Conservation (phyloP, 2,888 invertebrate species). For the Ceriagrion tenellum region DNA sequence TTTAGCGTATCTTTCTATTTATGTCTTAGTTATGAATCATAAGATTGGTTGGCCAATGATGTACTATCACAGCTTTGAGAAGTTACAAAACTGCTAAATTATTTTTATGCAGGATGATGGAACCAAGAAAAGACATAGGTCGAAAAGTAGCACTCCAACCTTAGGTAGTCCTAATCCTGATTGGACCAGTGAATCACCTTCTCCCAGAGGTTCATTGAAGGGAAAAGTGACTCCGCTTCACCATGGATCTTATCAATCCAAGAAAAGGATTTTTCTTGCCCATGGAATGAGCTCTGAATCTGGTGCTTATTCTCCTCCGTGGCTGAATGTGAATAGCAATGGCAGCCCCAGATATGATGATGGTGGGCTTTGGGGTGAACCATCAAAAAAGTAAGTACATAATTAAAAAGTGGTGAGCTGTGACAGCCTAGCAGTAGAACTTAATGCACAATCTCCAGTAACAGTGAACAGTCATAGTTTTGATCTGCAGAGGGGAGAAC, state of each 20-base stretch:
- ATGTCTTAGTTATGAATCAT: background rate
- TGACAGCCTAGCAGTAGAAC: too few species aligned
- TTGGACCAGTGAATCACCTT: conserved; percentile 50
- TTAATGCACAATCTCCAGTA: too few species aligned
- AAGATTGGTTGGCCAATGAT: background rate
- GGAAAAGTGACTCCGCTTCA: conserved; percentile 7
- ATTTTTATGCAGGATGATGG: conserved; percentile 28
- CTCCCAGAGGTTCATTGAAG: background rate
- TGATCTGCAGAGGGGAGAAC: too few species aligned
- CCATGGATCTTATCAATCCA: background rate
- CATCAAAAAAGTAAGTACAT: conserved; percentile 1
- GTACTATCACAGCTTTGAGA: background rate
- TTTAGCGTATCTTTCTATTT: background rate
- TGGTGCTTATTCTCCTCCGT: conserved; percentile 14
- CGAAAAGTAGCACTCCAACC: conserved; percentile 47
- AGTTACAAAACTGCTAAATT: background rate
- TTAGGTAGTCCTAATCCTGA: conserved; percentile 39
- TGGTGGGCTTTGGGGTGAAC: background rate
- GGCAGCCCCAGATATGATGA: conserved; percentile 19
- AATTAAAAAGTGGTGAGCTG: too few species aligned
- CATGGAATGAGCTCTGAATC: background rate
- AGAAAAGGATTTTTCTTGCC: background rate
- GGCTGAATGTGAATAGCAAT: background rate
- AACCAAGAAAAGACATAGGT: background rate
- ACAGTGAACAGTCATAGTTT: too few species aligned